These are phyloP conservation scores for Megaustenia siamemsis DNA, from an alignment of 2,888 invertebrate genomes.

Conservation along the genomic window DNA sequence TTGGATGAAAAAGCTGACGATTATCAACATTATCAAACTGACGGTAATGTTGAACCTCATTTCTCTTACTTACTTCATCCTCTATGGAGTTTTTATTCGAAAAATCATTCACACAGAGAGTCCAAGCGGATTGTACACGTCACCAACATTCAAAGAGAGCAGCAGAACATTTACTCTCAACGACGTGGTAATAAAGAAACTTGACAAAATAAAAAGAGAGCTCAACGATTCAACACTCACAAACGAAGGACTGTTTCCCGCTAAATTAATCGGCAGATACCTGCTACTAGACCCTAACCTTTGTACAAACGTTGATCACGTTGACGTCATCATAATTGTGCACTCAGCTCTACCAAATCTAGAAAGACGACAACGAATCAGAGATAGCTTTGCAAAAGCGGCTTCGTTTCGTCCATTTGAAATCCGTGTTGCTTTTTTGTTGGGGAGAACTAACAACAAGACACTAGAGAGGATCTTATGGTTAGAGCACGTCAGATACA, in stretches of 20 bases:
- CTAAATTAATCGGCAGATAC: conserved; percentile 32
- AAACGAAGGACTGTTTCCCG: conserved; percentile 27
- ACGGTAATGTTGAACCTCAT: conserved; percentile 10
- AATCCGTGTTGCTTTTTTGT: conserved; percentile 52
- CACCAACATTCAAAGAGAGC: background rate
- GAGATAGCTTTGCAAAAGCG: conserved; percentile 26
- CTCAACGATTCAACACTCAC: conserved; percentile 20
- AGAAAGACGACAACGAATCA: conserved; percentile 29
- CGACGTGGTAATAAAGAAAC: background rate
- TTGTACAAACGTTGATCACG: background rate
- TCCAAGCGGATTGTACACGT: background rate
- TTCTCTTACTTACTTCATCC: background rate
- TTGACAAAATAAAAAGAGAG: conserved; percentile 19
- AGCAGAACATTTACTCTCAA: too few relatives aligned
- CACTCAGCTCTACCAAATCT: conserved; percentile 50
- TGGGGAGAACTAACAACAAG: conserved; percentile 40
- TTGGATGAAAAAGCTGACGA: background rate
- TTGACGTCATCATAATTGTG: conserved; percentile 53
- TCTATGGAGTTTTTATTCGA: background rate
- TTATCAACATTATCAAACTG: background rate
- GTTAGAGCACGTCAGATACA: conserved; percentile 65
- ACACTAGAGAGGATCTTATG: conserved; percentile 63
- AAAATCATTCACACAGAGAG: background rate
- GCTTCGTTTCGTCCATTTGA: conserved; percentile 47
- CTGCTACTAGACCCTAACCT: conserved; percentile 30